Conservation (phyloP, 2,888 invertebrate species). For the Chrysolina oricalcia region DNA sequence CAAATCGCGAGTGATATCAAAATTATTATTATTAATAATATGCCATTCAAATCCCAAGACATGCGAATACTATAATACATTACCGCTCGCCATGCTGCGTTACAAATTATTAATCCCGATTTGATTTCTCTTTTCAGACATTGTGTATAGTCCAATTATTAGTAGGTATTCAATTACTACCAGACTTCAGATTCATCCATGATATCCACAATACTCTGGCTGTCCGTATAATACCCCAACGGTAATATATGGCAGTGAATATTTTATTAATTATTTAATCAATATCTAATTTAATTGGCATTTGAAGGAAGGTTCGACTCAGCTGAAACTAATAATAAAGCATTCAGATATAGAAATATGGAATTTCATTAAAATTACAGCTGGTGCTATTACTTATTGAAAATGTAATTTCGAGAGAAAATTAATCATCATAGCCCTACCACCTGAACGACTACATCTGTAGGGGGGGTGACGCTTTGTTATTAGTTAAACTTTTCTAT, state of each 20-base stretch:
- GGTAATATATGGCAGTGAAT: slow-evolving; percentile 48
- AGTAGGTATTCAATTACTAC: slow-evolving; percentile 12
- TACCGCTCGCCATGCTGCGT: slow-evolving; percentile 2
- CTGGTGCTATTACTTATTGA: background rate
- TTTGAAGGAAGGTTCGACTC: slow-evolving; percentile 48
- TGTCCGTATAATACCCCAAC: background rate
- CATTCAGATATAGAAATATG: slow-evolving; percentile 16
- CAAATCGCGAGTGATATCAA: background rate
- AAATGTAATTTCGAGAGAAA: slow-evolving; percentile 4
- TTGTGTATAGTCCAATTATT: slow-evolving; percentile 2
- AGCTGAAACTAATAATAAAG: slow-evolving; percentile 40
- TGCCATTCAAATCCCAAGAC: background rate
- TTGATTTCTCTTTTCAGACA: background rate
- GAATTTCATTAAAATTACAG: slow-evolving; percentile 13
- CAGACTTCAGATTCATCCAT: slow-evolving; percentile 10
- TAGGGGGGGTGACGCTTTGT: too few species aligned
- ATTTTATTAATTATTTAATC: slow-evolving; percentile 56
- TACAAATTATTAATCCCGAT: slow-evolving; percentile 12
- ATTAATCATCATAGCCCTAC: background rate
- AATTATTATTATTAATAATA: slow-evolving; percentile 3
- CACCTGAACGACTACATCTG: too few species aligned
- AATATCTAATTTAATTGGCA: slow-evolving; percentile 51
- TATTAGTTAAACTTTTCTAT: too few species aligned
- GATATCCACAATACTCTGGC: background rate
- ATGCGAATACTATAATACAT: slow-evolving; percentile 1